A percentile compares a stretch with the other conserved stretches of the same genome.
phyloP scores from a whole-genome alignment of 2,888 invertebrate genomes.

The Torymus aiolomorphi region DNA sequence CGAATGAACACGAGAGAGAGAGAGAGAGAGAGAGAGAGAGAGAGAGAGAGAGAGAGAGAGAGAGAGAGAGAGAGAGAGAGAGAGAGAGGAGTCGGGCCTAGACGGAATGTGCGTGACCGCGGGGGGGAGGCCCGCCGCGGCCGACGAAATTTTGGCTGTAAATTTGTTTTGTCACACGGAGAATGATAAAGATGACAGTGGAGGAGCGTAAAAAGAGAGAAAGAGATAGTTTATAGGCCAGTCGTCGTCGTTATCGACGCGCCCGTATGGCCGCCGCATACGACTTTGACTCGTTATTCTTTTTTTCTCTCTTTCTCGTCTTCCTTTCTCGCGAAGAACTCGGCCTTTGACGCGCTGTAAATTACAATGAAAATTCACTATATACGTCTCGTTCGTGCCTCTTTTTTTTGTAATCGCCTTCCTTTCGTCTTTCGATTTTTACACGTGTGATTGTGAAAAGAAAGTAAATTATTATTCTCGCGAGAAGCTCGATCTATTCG shows the following conservation, averaged over 20 bases:
- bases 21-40: no score
- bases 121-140: constrained; percentile 63
- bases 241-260: constrained; percentile 9
- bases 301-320: neutral
- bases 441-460: no score
- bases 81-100: constrained; percentile 14
- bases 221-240: neutral
- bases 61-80: neutral
- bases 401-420: neutral
- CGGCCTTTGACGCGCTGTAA: constrained; percentile 11
- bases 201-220: neutral
- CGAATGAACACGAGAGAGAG: no score
- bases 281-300: no score
- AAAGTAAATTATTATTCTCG: no score
- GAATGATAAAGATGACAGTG: constrained; percentile 62
- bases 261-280: neutral
- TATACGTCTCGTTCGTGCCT: no score
- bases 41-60: neutral
- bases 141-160: constrained; percentile 61
- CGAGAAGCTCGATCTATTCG: no score
- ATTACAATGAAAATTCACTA: constrained; percentile 36
- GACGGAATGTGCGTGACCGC: constrained; percentile 27
- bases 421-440: no score
- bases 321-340: neutral
- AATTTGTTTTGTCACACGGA: constrained; percentile 68